phyloP scores from a whole-genome alignment of 1,140 invertebrate species.

The Sesamia nonagrioides region DNA sequence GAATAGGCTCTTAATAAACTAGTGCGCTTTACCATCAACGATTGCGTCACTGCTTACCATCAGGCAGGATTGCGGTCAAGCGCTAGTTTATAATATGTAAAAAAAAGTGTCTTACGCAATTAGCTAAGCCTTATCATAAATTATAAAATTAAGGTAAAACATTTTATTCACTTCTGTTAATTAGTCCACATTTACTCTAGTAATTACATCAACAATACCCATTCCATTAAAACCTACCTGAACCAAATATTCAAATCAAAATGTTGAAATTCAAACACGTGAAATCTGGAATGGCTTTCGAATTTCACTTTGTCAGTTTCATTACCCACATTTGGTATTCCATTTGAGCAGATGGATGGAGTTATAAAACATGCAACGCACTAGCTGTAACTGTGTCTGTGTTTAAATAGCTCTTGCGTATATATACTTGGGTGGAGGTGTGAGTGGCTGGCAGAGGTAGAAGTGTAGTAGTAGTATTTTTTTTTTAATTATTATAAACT shows the following conservation, averaged over 20 bases:
- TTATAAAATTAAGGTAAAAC: too few relatives aligned
- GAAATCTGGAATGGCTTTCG: slow-evolving; percentile 21
- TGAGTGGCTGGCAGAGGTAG: neutral
- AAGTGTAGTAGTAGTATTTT: neutral
- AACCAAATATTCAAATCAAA: neutral
- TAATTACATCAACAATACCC: neutral
- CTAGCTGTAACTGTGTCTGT: neutral
- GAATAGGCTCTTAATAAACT: too few relatives aligned
- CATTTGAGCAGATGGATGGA: slow-evolving; percentile 34
- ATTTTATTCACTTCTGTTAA: too few relatives aligned
- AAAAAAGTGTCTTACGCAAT: too few relatives aligned
- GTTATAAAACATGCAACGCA: slow-evolving; percentile 38
- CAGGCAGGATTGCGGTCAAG: too few relatives aligned
- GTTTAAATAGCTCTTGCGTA: neutral
- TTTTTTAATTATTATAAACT: too few relatives aligned
- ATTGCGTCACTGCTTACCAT: too few relatives aligned
- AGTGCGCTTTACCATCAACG: too few relatives aligned
- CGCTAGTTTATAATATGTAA: too few relatives aligned
- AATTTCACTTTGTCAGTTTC: slow-evolving; percentile 43
- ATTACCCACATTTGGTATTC: slow-evolving; percentile 38
- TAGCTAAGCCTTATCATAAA: too few relatives aligned
- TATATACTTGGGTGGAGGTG: neutral
- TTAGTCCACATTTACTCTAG: neutral
- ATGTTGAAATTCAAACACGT: slow-evolving; percentile 1
- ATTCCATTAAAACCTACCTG: neutral